Base-by-base conservation (phyloP, 1,140 invertebrate species). In the Trialeurodes vaporariorum region DNA sequence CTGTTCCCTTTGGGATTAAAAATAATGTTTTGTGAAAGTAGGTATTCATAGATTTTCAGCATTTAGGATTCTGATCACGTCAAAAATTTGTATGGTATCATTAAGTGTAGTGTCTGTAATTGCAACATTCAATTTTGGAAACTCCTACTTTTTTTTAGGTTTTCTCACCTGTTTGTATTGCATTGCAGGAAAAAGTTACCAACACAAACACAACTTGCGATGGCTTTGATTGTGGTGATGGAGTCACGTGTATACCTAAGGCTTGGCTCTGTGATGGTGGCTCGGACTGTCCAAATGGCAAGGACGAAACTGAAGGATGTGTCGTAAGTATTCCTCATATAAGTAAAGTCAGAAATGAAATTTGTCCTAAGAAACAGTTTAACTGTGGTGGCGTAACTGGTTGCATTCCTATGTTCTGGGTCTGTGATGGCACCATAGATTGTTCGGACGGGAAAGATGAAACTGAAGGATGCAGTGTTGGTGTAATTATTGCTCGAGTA, bases 401-500 rank as follows among this genome's bases (percentile, higher is more conserved):
- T n/a, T 90, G 88, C 73, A 82, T 89, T 68, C 81, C 79, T 17
- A 75, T 75, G 0, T 75, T 82, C 63, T 89, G 85, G 83, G 76
- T 78, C 66, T 90, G 88, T 75, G 87, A 90, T 73, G 82, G 83
- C 22, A 66, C 61, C 1, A 76, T 80, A 63, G 87, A 90, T 75
- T 90, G 88, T 75, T 70, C 72, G 0, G 88, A 89, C 73, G 79
- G 79, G 58, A 83, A 82, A 63, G 88, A 90, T 75, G 88, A 90
- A 77, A 59, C 66, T 65, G 49, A 66, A 27, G 67, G 59, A 65
- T 68, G 63, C 63, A 66, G 63, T 27, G 22, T 27, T 59, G 12
- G 61, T 25, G 27, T 27, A 58, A 68, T 25, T 13, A 26, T 9
- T n/a, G n/a, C n/a, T n/a, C n/a, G n/a, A n/a, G n/a, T n/a, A n/a